These are phyloP conservation scores for Ictidomys tridecemlineatus DNA, from an alignment of 2,113 vertebrate species.

Conservation along the genomic window DNA sequence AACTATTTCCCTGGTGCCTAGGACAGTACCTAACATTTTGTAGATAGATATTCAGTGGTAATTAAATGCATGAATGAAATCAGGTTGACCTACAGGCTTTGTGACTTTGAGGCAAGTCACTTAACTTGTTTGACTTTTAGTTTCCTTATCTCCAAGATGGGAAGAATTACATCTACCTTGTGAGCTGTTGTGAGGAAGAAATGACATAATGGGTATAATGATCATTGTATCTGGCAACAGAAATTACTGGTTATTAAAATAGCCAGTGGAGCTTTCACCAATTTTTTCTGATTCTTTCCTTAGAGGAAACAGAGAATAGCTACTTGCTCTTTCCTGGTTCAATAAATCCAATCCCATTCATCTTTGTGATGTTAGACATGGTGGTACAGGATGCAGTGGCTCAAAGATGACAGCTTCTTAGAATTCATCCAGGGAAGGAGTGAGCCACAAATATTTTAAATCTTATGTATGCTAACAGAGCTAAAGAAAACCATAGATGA, in stretches of 20 bases:
- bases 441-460: constrained; percentile 44
- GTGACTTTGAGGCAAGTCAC: constrained; percentile 1
- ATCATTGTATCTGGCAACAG: not conserved
- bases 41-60: not conserved
- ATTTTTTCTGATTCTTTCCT: constrained; percentile 40
- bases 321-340: not conserved
- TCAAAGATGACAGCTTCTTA: constrained; percentile 10
- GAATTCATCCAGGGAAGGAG: not conserved
- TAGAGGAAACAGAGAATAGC: not conserved
- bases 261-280: not conserved
- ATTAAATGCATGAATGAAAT: constrained; percentile 9
- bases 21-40: not conserved
- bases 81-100: not conserved
- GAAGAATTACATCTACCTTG: constrained; percentile 33
- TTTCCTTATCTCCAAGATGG: constrained; percentile 43
- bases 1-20: not conserved
- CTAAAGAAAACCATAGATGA: not conserved
- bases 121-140: constrained; percentile 10
- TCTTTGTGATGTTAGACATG: not conserved
- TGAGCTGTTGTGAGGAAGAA: constrained; percentile 23
- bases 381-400: not conserved
- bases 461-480: constrained; percentile 34
- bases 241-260: constrained; percentile 55
- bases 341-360: constrained; percentile 5
- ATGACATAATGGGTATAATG: constrained; percentile 5